Conservation (phyloP, 2,113 vertebrate genomes). For the Erythrocercus mccallii region DNA sequence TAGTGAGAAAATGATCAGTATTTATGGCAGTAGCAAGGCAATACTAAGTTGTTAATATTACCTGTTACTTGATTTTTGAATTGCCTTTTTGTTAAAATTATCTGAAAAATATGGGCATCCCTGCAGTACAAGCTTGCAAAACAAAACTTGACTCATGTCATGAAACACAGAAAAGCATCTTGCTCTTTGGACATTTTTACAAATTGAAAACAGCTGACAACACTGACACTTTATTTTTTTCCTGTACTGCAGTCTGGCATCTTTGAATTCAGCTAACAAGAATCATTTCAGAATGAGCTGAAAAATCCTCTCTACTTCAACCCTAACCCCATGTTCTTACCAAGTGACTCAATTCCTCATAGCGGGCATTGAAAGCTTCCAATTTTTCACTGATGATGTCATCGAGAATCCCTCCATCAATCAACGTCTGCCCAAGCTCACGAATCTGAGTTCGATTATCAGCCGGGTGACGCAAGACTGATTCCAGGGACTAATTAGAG, state of each 20-base stretch:
- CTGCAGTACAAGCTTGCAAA: neutral
- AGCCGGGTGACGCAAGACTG: conserved; percentile 88
- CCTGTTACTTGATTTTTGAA: neutral
- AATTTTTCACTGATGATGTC: conserved; percentile 97
- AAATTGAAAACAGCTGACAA: neutral
- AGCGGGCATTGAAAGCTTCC: conserved; percentile 88
- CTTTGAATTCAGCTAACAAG: neutral
- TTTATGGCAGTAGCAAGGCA: neutral
- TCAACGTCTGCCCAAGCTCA: conserved; percentile 94
- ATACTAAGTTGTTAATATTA: neutral
- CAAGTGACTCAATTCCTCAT: conserved; percentile 88
- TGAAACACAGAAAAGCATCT: neutral
- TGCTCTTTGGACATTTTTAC: neutral
- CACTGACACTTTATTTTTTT: neutral
- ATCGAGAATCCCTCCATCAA: conserved; percentile 97
- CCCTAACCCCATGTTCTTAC: conserved; percentile 68
- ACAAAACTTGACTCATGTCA: neutral
- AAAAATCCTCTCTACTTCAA: neutral
- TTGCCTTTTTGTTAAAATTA: neutral
- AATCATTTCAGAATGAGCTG: neutral
- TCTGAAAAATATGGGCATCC: neutral
- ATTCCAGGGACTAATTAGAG: conserved; percentile 84
- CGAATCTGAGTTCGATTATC: conserved; percentile 98
- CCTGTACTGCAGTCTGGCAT: neutral
- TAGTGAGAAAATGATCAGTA: neutral